Evolutionary conservation across 2,888 invertebrate species (phyloP).

Genomic region (Pycnomerus fuliginosus): DNA sequence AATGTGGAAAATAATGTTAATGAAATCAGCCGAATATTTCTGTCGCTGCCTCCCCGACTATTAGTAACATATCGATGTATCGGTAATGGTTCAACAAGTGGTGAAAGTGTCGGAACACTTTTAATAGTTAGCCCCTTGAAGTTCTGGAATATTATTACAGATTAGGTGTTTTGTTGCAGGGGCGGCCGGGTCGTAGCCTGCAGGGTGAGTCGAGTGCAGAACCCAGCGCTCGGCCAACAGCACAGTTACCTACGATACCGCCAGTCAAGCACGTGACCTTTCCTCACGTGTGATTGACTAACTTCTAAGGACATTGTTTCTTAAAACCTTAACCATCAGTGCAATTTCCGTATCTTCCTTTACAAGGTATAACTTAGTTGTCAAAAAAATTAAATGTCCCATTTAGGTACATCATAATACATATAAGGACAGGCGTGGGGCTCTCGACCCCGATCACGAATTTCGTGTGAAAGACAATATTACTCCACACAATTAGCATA

Average conservation of each 20-base stretch:
- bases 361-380: too few relatives aligned
- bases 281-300: constrained; percentile 33
- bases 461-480: constrained; percentile 34
- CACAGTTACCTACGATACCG: constrained; percentile 39
- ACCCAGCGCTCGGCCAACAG: constrained; percentile 51
- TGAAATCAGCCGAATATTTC: too few relatives aligned
- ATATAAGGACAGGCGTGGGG: constrained; percentile 5
- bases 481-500: too few relatives aligned
- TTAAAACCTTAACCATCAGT: constrained; percentile 18
- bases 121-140: too few relatives aligned
- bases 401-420: too few relatives aligned
- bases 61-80: too few relatives aligned
- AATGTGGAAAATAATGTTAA: too few relatives aligned
- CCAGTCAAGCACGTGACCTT: constrained; percentile 35
- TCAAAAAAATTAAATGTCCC: too few relatives aligned
- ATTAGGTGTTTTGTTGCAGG: constrained; percentile 44
- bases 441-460: constrained; percentile 13
- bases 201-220: constrained; percentile 58
- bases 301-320: constrained; percentile 27
- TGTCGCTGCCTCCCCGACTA: too few relatives aligned
- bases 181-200: constrained; percentile 62
- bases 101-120: too few relatives aligned
- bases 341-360: constrained; percentile 27
- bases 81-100: too few relatives aligned
- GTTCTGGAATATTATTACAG: too few relatives aligned